Conservation (phyloP, 2,888 invertebrate genomes). For the Apoderus coryli region DNA sequence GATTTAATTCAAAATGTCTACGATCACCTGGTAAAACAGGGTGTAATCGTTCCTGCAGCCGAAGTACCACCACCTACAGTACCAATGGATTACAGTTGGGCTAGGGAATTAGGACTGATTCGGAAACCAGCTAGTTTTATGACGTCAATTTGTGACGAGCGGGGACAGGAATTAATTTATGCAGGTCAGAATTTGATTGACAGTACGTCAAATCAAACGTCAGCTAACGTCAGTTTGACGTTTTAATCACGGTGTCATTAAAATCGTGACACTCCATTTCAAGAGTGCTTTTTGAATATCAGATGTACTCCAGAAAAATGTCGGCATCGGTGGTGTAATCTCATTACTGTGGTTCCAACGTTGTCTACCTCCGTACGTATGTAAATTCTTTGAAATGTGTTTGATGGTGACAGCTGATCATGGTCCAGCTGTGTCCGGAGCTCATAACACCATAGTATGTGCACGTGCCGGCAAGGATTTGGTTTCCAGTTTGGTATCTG, state of each 20-base stretch:
- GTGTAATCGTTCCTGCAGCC: slow-evolving; percentile 71
- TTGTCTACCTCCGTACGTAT: slow-evolving; percentile 83
- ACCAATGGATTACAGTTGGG: slow-evolving; percentile 99
- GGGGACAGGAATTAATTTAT: slow-evolving; percentile 93
- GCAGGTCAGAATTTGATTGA: slow-evolving; percentile 92
- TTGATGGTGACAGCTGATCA: slow-evolving; percentile 98
- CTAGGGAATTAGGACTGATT: slow-evolving; percentile 91
- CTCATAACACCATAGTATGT: slow-evolving; percentile 97
- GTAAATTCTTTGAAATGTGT: slow-evolving; percentile 98
- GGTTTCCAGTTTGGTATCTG: slow-evolving; percentile 91
- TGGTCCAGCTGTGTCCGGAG: slow-evolving; percentile 90
- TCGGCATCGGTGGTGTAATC: slow-evolving; percentile 96
- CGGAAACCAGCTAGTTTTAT: slow-evolving; percentile 98
- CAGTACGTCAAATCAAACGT: too few relatives aligned
- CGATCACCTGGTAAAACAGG: slow-evolving; percentile 59
- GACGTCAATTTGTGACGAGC: slow-evolving; percentile 97
- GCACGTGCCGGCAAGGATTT: slow-evolving; percentile 97
- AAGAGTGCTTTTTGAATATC: too few relatives aligned
- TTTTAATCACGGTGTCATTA: too few relatives aligned
- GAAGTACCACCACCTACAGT: slow-evolving; percentile 97
- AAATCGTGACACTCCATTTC: too few relatives aligned
- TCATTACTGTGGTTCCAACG: slow-evolving; percentile 98
- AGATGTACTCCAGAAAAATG: slow-evolving; percentile 80
- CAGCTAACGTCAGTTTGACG: too few relatives aligned
- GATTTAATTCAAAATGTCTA: slow-evolving; percentile 64